A percentile compares a stretch with the other conserved stretches of the same genome.
These are phyloP conservation scores for Ceyx cyanopectus DNA, from an alignment of 2,113 vertebrate genomes.

Conservation along the genomic window DNA sequence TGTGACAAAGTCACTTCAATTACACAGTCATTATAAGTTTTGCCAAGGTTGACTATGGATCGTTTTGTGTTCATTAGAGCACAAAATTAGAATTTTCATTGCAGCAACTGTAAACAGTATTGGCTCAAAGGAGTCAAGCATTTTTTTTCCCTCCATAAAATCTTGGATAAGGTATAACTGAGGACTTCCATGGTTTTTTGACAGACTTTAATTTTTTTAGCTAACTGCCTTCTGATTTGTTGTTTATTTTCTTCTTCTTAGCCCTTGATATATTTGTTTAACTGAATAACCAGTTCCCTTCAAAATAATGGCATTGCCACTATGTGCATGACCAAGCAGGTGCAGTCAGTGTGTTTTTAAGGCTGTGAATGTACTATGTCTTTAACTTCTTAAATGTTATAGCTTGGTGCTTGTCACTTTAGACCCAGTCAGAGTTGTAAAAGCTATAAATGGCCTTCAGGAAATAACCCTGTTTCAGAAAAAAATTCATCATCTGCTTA, in stretches of 20 bases:
- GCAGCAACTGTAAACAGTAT: conserved; percentile 79
- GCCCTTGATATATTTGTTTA: conserved; percentile 43
- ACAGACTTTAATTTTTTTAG: conserved; percentile 57
- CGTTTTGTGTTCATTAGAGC: conserved; percentile 85
- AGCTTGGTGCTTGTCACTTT: conserved; percentile 57
- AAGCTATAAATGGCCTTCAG: conserved; percentile 42
- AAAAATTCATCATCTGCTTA: conserved; percentile 16
- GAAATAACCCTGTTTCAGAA: conserved; percentile 10
- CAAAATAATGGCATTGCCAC: conserved; percentile 21
- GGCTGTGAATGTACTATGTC: conserved; percentile 60
- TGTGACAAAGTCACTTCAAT: conserved; percentile 78
- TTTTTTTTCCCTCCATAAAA: conserved; percentile 71
- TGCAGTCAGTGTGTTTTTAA: conserved; percentile 15
- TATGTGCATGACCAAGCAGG: conserved; percentile 28
- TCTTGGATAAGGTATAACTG: conserved; percentile 67
- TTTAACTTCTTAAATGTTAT: conserved; percentile 54
- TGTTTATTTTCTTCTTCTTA: neutral
- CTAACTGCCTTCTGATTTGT: conserved; percentile 10
- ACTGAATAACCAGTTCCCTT: conserved; percentile 48
- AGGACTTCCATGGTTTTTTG: conserved; percentile 23
- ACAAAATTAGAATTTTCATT: conserved; percentile 88
- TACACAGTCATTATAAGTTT: conserved; percentile 81
- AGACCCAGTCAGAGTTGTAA: conserved; percentile 58
- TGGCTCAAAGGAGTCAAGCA: conserved; percentile 71
- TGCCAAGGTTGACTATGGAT: conserved; percentile 80